phyloP scores from a whole-genome alignment of 2,888 invertebrate species.

The Amphipyra tragopoginis region DNA sequence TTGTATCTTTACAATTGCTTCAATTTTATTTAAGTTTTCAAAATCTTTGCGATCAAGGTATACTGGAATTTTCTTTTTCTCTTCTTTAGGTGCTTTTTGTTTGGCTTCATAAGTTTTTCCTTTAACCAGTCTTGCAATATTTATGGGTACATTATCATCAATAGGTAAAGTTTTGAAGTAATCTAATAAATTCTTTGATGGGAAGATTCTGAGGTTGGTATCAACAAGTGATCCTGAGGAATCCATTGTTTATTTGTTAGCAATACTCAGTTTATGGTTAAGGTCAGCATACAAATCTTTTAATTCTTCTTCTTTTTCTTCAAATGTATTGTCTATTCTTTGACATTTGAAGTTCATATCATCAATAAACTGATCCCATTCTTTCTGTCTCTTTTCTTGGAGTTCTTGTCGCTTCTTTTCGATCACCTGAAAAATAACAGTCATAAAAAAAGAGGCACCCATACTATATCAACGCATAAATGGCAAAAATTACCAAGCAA shows the following conservation, averaged over 20 bases:
- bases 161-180: constrained; percentile 88
- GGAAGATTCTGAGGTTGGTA: constrained; percentile 91
- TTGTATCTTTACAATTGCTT: constrained; percentile 51
- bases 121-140: constrained; percentile 79
- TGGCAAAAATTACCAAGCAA: no score
- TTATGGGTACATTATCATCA: constrained; percentile 85
- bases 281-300: constrained; percentile 93
- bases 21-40: constrained; percentile 72
- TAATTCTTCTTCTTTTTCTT: constrained; percentile 94
- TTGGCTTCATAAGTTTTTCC: constrained; percentile 57
- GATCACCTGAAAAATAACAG: constrained; percentile 64
- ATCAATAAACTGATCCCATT: constrained; percentile 94
- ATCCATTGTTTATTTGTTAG: constrained; percentile 84
- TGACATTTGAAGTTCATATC: constrained; percentile 94
- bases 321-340: constrained; percentile 94
- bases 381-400: constrained; percentile 79
- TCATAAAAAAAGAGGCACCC: not conserved
- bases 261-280: constrained; percentile 92
- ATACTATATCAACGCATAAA: no score
- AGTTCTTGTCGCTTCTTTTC: constrained; percentile 73
- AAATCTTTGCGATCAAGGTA: constrained; percentile 71
- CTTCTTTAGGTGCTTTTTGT: constrained; percentile 49
- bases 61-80: constrained; percentile 55
- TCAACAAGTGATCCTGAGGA: constrained; percentile 91
- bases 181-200: constrained; percentile 89